phyloP scores from a whole-genome alignment of 2,797 vertebrate genomes.

The Falco novaeseelandiae region DNA sequence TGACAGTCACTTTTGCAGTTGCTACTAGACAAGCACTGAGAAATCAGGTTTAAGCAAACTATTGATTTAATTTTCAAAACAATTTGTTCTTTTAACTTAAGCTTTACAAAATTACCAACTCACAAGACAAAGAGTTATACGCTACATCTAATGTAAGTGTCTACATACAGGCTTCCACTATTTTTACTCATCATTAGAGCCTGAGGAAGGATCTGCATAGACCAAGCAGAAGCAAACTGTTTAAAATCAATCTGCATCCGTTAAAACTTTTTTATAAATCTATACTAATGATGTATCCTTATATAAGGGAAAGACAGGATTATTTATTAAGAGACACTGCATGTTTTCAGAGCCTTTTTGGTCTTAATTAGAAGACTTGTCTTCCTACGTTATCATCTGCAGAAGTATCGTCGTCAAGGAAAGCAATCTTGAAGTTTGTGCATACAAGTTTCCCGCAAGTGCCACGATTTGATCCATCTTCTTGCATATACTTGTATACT shows the following conservation, averaged over 20 bases:
- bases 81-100: neutral
- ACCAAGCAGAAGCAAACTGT: neutral
- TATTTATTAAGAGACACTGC: neutral
- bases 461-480: constrained; percentile 83
- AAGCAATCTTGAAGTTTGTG: constrained; percentile 89
- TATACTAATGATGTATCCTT: neutral
- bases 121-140: neutral
- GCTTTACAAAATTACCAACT: neutral
- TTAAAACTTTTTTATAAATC: neutral
- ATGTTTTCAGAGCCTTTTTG: neutral
- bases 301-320: neutral
- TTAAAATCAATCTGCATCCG: neutral
- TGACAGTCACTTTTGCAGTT: neutral
- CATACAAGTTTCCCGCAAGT: constrained; percentile 85
- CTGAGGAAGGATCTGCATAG: neutral
- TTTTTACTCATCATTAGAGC: neutral
- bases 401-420: constrained; percentile 79
- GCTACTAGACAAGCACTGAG: neutral
- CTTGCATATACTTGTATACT: constrained; percentile 83
- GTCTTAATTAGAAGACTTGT: neutral
- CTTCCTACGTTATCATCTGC: constrained; percentile 78
- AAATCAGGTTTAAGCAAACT: neutral
- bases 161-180: neutral
- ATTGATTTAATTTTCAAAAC: neutral
- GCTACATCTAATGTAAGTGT: neutral